Evolutionary conservation across 2,113 vertebrate species (phyloP).

Genomic region (Cephalopterus ornatus): DNA sequence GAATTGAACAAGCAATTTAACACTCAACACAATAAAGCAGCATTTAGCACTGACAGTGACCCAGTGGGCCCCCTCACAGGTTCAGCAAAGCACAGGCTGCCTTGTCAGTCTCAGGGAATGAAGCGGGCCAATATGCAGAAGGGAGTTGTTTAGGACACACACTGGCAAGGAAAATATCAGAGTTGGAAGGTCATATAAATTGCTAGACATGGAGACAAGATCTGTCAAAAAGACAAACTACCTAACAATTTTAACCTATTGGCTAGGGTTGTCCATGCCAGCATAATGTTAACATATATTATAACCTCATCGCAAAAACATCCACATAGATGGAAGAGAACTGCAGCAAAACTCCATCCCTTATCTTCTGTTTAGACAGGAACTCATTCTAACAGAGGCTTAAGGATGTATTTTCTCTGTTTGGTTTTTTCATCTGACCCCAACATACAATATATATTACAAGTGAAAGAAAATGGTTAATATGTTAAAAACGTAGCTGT

Average conservation of each 20-base stretch:
- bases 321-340: not conserved
- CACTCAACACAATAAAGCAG: not conserved
- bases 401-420: not conserved
- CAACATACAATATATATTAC: not conserved
- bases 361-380: constrained; percentile 15
- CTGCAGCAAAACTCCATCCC: not conserved
- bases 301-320: not conserved
- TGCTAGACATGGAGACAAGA: constrained; percentile 39
- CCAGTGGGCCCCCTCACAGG: not conserved
- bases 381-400: not conserved
- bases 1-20: not conserved
- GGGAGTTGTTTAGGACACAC: not conserved
- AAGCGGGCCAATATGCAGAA: rapidly evolving
- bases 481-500: not conserved
- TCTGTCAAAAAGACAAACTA: constrained; percentile 64
- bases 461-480: not conserved
- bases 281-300: constrained; percentile 42
- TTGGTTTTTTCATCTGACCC: not conserved
- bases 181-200: constrained; percentile 58
- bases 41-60: not conserved
- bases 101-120: not conserved
- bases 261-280: constrained; percentile 17
- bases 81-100: not conserved
- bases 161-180: constrained; percentile 41
- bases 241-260: constrained; percentile 40